These are phyloP conservation scores for Pelosia muscerda DNA, from an alignment of 2,888 invertebrate genomes.

Conservation along the genomic window DNA sequence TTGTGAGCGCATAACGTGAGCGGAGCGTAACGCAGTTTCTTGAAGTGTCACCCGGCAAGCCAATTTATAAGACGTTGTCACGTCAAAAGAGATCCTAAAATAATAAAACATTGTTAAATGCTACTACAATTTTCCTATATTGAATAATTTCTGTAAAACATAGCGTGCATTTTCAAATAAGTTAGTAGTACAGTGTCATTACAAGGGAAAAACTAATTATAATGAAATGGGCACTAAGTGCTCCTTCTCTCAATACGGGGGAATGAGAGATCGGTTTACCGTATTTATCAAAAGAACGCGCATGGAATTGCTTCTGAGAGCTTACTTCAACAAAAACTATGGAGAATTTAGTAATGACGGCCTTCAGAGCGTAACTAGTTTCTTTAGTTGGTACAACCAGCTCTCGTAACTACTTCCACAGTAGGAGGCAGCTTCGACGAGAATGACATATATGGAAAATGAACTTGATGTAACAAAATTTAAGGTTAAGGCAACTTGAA, in stretches of 20 bases:
- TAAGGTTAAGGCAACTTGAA: slow-evolving; percentile 35
- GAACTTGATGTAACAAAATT: slow-evolving; percentile 39
- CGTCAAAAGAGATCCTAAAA: not conserved
- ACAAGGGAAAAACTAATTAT: slow-evolving; percentile 26
- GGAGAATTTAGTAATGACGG: slow-evolving; percentile 78
- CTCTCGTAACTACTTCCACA: slow-evolving; percentile 65
- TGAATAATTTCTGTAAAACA: not conserved
- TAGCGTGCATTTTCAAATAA: slow-evolving; percentile 15
- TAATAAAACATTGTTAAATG: not conserved
- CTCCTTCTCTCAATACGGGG: slow-evolving; percentile 27
- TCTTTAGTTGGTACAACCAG: slow-evolving; percentile 59
- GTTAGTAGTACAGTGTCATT: slow-evolving; percentile 28
- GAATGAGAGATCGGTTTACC: slow-evolving; percentile 43
- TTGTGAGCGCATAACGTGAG: too few species aligned
- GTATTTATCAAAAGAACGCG: slow-evolving; percentile 52
- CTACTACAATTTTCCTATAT: not conserved
- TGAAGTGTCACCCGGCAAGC: too few species aligned
- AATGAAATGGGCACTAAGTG: slow-evolving; percentile 26
- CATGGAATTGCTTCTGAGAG: slow-evolving; percentile 68
- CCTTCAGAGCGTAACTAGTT: slow-evolving; percentile 75
- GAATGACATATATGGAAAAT: slow-evolving; percentile 58
- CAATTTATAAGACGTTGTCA: too few species aligned
- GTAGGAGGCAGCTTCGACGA: slow-evolving; percentile 63
- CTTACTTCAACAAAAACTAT: slow-evolving; percentile 67
- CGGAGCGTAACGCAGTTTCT: too few species aligned